Evolutionary conservation across 2,888 invertebrate species (phyloP).

Genomic region (Drosophila villosipedis): DNA sequence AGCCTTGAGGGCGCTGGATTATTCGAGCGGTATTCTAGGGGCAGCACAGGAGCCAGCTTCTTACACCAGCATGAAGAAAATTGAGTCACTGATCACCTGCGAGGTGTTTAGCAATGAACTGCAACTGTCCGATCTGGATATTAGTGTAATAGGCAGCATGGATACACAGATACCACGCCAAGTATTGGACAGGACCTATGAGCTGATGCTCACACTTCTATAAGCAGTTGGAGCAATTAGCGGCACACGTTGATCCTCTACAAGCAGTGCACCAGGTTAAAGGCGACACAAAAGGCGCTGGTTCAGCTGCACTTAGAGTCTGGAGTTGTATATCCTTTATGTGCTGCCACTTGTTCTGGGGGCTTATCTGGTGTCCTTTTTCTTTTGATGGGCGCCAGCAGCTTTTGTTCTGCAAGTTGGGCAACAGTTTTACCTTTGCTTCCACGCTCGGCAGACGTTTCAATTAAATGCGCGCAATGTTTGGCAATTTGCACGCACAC

Average conservation of each 20-base stretch:
- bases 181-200: conserved; percentile 26
- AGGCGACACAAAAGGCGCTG: conserved; percentile 27
- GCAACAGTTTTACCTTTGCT: conserved; percentile 46
- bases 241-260: conserved; percentile 36
- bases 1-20: conserved; percentile 28
- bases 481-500: conserved; percentile 73
- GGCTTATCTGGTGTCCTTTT: conserved; percentile 38
- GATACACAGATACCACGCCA: conserved; percentile 35
- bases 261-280: conserved; percentile 43
- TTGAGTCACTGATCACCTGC: conserved; percentile 31
- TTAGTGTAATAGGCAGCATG: conserved; percentile 12
- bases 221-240: conserved; percentile 25
- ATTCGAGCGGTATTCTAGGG: conserved; percentile 19
- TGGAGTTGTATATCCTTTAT: conserved; percentile 28
- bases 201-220: conserved; percentile 32
- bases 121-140: conserved; percentile 28
- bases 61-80: conserved; percentile 14
- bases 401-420: neutral
- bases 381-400: conserved; percentile 21
- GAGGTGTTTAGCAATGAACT: conserved; percentile 14
- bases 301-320: conserved; percentile 11
- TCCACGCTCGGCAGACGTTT: conserved; percentile 62
- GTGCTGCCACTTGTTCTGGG: conserved; percentile 14
- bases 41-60: conserved; percentile 15
- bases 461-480: conserved; percentile 72